Base-by-base conservation (phyloP, 1,140 invertebrate species). In the Zaprionus capensis region DNA sequence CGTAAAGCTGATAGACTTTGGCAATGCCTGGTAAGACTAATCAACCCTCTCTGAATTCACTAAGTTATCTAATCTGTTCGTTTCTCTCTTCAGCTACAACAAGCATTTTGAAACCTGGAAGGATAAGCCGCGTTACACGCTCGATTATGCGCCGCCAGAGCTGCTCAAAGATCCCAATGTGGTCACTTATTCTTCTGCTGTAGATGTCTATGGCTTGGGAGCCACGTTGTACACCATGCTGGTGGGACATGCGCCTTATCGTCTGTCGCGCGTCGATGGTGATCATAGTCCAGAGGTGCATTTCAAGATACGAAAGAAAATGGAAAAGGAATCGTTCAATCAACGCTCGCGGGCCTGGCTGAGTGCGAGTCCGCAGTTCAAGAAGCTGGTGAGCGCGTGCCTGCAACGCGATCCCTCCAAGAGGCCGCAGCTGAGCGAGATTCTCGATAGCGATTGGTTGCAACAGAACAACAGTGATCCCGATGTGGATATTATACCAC, bases 101-200 rank as follows among this genome's bases (percentile, higher is more conserved):
- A 94, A 62, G 7, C 51, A 24, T 11, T 94, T 94, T 76, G 93
- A 94, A 20, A 95, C 95, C 78, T 93, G 94, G 61, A 93, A 97
- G 85, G 96, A 95, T 80, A 97, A 97, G 0, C 97, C 97, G 2
- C 98, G 97, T 86, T 98, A 97, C 90, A 98, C 98, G 0, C 93
- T 98, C 4, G 95, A 97, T 66, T 98, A 98, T 93, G 97, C 97
- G 6, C 97, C 98, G 2, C 97, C 98, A 1, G 97, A 98, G 93
- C 96, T 98, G 1, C 91, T 98, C 0, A 93, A 94, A 56, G 94
- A 94, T 62, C 71, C 82, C 53, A 93, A 93, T n/a, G 82, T 82
- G 0, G 93, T 94, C 65, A 94, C 93, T 1, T 98, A 98, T 91
- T 96, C 97, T 88, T 96, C 98, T 90, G 96, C 96, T 76, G 98